A percentile compares a stretch with the other conserved stretches of the same genome.
Evolutionary conservation across 2,113 vertebrate genomes (phyloP).

Genomic region (Hemicordylus capensis): DNA sequence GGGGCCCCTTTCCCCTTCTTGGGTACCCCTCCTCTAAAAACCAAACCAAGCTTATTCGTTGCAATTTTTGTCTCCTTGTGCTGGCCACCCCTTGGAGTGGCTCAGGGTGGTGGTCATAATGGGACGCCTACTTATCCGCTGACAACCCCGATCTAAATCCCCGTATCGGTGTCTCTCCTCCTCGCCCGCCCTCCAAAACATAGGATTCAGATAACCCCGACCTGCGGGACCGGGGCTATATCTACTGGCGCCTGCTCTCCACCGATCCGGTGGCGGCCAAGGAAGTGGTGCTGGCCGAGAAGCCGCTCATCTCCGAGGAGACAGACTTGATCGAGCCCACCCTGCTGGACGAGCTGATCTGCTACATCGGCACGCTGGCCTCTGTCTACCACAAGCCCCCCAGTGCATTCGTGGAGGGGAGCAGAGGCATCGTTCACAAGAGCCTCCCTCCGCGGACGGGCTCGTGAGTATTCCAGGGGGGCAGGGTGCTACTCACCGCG

Average conservation of each 20-base stretch:
- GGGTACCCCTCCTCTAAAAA: neutral
- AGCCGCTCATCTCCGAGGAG: constrained; percentile 97
- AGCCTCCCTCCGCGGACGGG: constrained; percentile 86
- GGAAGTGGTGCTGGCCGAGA: constrained; percentile 97
- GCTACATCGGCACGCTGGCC: constrained; percentile 95
- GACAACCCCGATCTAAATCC: too few species aligned
- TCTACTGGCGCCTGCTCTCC: constrained; percentile 99
- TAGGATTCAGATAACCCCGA: constrained; percentile 99
- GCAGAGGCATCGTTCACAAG: constrained; percentile 92
- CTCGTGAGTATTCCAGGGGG: constrained; percentile 92
- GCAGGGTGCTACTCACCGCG: too few species aligned
- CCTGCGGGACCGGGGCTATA: constrained; percentile 95
- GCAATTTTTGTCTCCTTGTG: too few species aligned
- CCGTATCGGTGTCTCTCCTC: too few species aligned
- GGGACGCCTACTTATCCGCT: too few species aligned
- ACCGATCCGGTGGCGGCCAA: constrained; percentile 97
- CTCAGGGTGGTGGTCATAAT: too few species aligned
- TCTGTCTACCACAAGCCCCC: constrained; percentile 99
- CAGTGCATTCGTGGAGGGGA: constrained; percentile 96
- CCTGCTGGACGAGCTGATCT: constrained; percentile 95
- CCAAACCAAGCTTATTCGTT: too few species aligned
- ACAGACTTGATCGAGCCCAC: constrained; percentile 97
- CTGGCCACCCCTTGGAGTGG: neutral
- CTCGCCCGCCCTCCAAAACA: neutral
- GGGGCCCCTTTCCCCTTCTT: neutral